Percentiles rank a stretch among this genome's conserved stretches.
These are phyloP conservation scores for Pygoscelis antarcticus DNA, from an alignment of 2,113 vertebrate species.

Conservation along the genomic window DNA sequence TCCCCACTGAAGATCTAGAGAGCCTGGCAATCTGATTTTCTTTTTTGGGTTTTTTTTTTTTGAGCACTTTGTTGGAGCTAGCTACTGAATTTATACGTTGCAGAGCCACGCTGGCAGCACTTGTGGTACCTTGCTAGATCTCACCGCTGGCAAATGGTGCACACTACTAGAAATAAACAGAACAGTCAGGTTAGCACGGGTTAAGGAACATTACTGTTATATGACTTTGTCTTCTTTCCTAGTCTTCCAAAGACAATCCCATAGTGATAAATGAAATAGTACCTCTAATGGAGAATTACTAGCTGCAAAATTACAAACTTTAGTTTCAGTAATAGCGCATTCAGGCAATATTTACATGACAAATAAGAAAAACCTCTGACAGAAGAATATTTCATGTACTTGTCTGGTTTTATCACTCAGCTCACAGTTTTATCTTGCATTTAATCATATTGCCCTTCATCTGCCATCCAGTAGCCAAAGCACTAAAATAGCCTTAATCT, in stretches of 20 bases:
- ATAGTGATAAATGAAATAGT: constrained; percentile 9
- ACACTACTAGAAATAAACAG: neutral
- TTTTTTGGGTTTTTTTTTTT: neutral
- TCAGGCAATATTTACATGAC: constrained; percentile 56
- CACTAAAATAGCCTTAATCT: constrained; percentile 55
- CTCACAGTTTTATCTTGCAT: constrained; percentile 57
- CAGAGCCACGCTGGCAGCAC: neutral
- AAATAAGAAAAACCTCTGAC: constrained; percentile 45
- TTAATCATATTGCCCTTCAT: constrained; percentile 65
- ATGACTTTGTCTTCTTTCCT: neutral
- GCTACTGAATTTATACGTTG: neutral
- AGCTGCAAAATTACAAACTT: constrained; percentile 30
- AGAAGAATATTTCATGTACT: constrained; percentile 54
- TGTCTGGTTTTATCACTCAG: constrained; percentile 52
- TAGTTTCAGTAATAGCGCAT: neutral
- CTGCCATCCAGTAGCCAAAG: constrained; percentile 52
- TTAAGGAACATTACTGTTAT: neutral
- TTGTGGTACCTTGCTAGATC: neutral
- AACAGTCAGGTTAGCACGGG: neutral
- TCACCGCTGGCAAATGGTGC: neutral
- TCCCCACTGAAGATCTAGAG: neutral
- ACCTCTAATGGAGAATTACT: neutral
- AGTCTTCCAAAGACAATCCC: neutral
- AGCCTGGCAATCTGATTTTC: neutral
- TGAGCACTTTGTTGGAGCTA: neutral